These are phyloP conservation scores for Octonoba sinensis DNA, from an alignment of 2,888 invertebrate genomes.

Conservation along the genomic window DNA sequence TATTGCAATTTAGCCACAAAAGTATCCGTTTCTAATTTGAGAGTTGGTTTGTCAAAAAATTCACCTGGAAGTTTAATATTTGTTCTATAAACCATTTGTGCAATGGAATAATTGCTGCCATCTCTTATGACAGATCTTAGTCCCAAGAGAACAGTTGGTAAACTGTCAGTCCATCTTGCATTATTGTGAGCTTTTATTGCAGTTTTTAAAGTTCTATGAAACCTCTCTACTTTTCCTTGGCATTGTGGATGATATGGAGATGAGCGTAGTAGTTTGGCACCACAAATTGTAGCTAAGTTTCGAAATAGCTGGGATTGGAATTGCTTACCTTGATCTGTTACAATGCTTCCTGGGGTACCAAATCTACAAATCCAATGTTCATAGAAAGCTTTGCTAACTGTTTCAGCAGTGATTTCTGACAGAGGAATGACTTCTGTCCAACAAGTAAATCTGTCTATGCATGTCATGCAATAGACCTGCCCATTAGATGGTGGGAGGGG, in stretches of 20 bases:
- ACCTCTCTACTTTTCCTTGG: conserved; percentile 40
- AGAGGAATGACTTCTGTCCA: conserved; percentile 71
- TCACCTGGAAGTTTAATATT: conserved; percentile 15
- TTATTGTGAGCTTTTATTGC: conserved; percentile 36
- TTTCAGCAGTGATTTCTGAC: conserved; percentile 70
- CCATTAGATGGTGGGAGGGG: conserved; percentile 30
- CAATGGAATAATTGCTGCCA: conserved; percentile 14
- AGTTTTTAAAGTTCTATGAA: conserved; percentile 56
- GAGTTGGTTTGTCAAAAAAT: conserved; percentile 17
- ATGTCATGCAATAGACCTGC: not conserved
- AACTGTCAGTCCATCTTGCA: conserved; percentile 29
- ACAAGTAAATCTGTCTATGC: conserved; percentile 67
- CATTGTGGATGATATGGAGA: conserved; percentile 46
- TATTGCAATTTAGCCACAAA: conserved; percentile 14
- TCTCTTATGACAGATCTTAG: conserved; percentile 23
- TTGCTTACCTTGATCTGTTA: conserved; percentile 69
- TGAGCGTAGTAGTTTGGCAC: conserved; percentile 22
- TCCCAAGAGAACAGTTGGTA: conserved; percentile 52
- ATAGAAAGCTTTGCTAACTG: conserved; percentile 69
- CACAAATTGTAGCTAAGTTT: not conserved
- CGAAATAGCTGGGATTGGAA: conserved; percentile 67
- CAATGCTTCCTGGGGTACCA: conserved; percentile 68
- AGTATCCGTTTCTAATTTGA: not conserved
- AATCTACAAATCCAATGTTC: conserved; percentile 71
- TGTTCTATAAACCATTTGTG: conserved; percentile 28